Base-by-base conservation (phyloP, 2,888 invertebrate species). In the Thecocarcelia acutangulata region DNA sequence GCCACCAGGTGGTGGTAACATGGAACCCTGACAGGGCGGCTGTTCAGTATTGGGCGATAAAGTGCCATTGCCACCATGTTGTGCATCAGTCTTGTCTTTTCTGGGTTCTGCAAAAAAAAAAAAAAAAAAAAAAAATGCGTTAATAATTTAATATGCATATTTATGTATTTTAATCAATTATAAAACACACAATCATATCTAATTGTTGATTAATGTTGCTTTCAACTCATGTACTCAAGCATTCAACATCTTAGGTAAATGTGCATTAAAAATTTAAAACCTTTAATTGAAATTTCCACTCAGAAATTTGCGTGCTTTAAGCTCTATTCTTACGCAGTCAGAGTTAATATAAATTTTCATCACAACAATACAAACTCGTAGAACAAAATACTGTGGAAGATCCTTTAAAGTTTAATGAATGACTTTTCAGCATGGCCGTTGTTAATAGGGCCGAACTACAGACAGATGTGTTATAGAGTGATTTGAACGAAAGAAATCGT, bases 81-180 rank as follows among this genome's bases (percentile, higher is more conserved):
- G 89, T 88, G 90, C 93, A 91, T 96, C 96, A 94, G 95, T 94
- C 94, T 96, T 96, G 93, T 96, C 96, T 94, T 96, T 96, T 93
- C 96, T 96, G 94, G 96, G 95, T 94, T 96, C 96, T 96, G 94
- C 42, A 94, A 86, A 83, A 86, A 86, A 87, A 33, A 8, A 33
- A 8, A 80, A 37, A 28, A 48, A 6, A 33, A 33, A 33, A 80
- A 37, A 28, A 48, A 13, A 44, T 3, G 19, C n/a, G n/a, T n/a
- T n/a, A n/a, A n/a, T n/a, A n/a, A n/a, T n/a, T n/a, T n/a, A n/a
- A 24, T 12, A 8, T 24, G 42, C 33, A 56, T 37, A 3, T 12
- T 12, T 37, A 3, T 17, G 11, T 4, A 37, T 12, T 17, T 33
- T 28, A n/a, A n/a, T 54, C 15, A 12, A 33, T 33, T 33, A 24